Evolutionary conservation across 2,797 vertebrate species (phyloP), one percentile per base, ranked within the genome.

Genomic region (Gymnocypris eckloni): DNA sequence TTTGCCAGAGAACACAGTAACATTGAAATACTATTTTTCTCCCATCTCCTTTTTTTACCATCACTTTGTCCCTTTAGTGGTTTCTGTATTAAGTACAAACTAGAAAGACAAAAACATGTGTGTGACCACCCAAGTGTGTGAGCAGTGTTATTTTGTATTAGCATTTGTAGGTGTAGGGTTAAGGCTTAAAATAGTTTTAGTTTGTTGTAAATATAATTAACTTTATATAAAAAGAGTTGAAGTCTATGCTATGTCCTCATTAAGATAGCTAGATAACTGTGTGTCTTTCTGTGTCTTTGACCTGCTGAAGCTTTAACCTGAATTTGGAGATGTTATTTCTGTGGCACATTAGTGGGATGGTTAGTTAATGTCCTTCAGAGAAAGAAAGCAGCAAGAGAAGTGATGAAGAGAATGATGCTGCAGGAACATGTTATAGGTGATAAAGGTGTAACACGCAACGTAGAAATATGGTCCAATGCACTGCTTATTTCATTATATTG

Each of bases 341-440:
- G 48, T 84, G 64, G 39, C 80, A 86, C 54, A 83, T 79, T 79
- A 86, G 25, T n/a, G 52, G 12, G 16, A 90, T 87, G 64, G 69
- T 64, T 81, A 56, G 71, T 50, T 77, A 39, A n/a, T 39, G 50
- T 56, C 20, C 75, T 77, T 77, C 20, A 56, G 18, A 56, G 59
- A 43, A 1, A 20, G 52, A 59, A 22, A 20, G 77, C 11, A 61
- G 37, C 13, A 25, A 10, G 22, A n/a, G 54, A 41, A 78, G 54
- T 3, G 4, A 39, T 7, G 52, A 75, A 4, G 18, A 77, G 18
- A 37, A 54, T 37, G 28, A 76, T 50, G 13, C 15, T 28, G 41
- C 13, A 72, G 12, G 25, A 75, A 28, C 72, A 25, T 7, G 41
- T 28, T 16, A 28, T 28, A 48, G 37, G 9, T 12, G 45, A 75